These are phyloP conservation scores for Salmo trutta DNA, from an alignment of 2,797 vertebrate species.

Conservation along the genomic window DNA sequence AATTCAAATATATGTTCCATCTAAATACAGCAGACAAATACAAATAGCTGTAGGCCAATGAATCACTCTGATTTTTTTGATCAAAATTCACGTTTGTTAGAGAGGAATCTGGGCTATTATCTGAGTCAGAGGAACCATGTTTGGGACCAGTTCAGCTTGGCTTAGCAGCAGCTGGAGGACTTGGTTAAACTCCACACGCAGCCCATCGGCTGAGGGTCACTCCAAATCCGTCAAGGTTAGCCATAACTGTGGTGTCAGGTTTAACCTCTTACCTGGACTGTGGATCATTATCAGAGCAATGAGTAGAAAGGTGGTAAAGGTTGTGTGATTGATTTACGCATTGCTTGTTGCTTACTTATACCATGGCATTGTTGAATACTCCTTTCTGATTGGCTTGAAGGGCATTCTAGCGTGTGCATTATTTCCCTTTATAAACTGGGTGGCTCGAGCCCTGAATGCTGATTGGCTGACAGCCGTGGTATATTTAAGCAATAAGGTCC, in stretches of 20 bases:
- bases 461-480: no score
- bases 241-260: conserved; percentile 35
- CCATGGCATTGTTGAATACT: no score
- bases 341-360: conserved; percentile 4
- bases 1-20: conserved; percentile 21
- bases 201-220: conserved; percentile 53
- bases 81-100: neutral
- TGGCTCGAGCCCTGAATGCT: no score
- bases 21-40: neutral
- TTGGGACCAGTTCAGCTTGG: conserved; percentile 26
- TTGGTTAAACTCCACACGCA: conserved; percentile 51
- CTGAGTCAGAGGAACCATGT: conserved; percentile 17
- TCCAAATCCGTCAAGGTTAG: conserved; percentile 52
- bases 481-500: no score
- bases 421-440: no score
- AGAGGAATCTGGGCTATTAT: neutral
- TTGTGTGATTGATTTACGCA: conserved; percentile 25
- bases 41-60: conserved; percentile 13
- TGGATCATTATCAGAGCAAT: conserved; percentile 37
- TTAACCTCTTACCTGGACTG: conserved; percentile 37
- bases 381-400: no score
- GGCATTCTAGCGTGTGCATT: no score
- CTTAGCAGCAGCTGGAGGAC: conserved; percentile 41
- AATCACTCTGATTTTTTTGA: conserved; percentile 5
- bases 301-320: conserved; percentile 19